Evolutionary conservation across 2,888 invertebrate species (phyloP), one percentile per base, ranked within the genome.

Genomic region (Trichopria drosophilae): DNA sequence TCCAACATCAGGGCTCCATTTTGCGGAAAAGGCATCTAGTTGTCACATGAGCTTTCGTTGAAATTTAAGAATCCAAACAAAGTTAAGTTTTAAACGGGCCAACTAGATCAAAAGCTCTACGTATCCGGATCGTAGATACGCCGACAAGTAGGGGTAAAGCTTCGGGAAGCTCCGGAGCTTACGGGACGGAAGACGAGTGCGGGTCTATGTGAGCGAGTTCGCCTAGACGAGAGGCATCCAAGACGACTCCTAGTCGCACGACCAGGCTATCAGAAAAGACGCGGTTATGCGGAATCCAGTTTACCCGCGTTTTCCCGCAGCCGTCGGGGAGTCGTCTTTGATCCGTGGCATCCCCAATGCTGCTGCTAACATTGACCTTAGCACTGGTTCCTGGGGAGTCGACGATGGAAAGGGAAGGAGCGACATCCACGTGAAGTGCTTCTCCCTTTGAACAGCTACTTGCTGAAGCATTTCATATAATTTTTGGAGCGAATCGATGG

Each of bases 51-150:
- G n/a, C n/a, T n/a, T n/a, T 35, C 16, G 22, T 10, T n/a, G 34
- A 13, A 28, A 41, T 36, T 47, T 46, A 23, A 43, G 20, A 32
- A 43, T 22, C 28, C 41, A 46, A 39, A 32, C 37, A 39, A 48
- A 58, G 62, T 61, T 57, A 59, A 65, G 67, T 67, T 70, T 67
- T 63, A 67, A 61, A 63, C 65, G 63, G 65, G 64, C 63, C 64
- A 70, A 69, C 66, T 71, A 71, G 69, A 71, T 71, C 72, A 71
- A 71, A 72, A 70, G 72, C 68, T 66, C 62, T 50, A 55, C 49
- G 62, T 70, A 72, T 66, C 70, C 71, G 72, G 72, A 55, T 63
- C 48, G 45, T 64, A 72, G 67, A n/a, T n/a, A n/a, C n/a, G n/a
- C n/a, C n/a, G n/a, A n/a, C n/a, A n/a, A n/a, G n/a, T n/a, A n/a